These are phyloP conservation scores for Heliconius ethilla DNA, from an alignment of 2,888 invertebrate species.

Conservation along the genomic window DNA sequence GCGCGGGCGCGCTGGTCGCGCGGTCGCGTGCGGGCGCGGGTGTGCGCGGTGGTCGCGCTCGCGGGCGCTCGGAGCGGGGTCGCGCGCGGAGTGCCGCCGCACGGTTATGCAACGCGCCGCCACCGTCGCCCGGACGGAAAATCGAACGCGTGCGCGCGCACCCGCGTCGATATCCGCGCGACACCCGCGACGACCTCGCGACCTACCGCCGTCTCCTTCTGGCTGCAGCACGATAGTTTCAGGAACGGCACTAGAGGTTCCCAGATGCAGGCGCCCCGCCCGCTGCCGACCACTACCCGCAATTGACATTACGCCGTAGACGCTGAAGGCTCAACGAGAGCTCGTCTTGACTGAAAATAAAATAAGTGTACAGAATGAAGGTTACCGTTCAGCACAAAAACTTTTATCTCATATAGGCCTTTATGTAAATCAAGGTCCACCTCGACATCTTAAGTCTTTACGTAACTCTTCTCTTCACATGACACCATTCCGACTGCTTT, in stretches of 20 bases:
- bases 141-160: slow-evolving; percentile 77
- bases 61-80: slow-evolving; percentile 77
- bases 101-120: slow-evolving; percentile 80
- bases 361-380: slow-evolving; percentile 38
- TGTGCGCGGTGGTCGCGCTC: slow-evolving; percentile 71
- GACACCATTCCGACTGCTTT: background rate
- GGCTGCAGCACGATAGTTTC: slow-evolving; percentile 48
- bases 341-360: slow-evolving; percentile 35
- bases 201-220: slow-evolving; percentile 46
- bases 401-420: slow-evolving; percentile 39
- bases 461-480: slow-evolving; percentile 30
- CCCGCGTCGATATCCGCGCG: slow-evolving; percentile 63
- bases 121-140: slow-evolving; percentile 71
- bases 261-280: slow-evolving; percentile 49
- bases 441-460: slow-evolving; percentile 35
- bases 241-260: slow-evolving; percentile 46
- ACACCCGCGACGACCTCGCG: slow-evolving; percentile 51
- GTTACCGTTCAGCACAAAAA: slow-evolving; percentile 38
- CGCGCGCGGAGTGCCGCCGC: slow-evolving; percentile 80
- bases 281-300: slow-evolving; percentile 57
- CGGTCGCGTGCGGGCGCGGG: slow-evolving; percentile 73
- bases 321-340: slow-evolving; percentile 49
- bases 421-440: slow-evolving; percentile 41
- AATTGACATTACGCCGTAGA: slow-evolving; percentile 67
- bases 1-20: slow-evolving; percentile 66